Evolutionary conservation across 2,888 invertebrate genomes (phyloP).

Genomic region (Unio delphinus): DNA sequence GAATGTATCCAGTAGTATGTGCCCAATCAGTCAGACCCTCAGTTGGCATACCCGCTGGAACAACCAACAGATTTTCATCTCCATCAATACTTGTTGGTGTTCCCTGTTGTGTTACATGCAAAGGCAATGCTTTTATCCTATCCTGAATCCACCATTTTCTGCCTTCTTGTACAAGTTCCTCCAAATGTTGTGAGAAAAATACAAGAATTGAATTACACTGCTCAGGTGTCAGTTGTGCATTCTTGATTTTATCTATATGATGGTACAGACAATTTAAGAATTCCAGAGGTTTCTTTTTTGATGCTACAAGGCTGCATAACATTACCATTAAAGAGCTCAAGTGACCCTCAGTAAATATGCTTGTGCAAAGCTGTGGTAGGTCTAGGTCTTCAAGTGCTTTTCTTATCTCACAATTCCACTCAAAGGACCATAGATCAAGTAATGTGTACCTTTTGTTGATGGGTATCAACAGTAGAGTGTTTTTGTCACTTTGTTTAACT

Average conservation of each 20-base stretch:
- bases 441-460: too few species aligned
- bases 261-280: conserved; percentile 7
- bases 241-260: conserved; percentile 1
- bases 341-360: too few species aligned
- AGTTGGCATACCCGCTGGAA: conserved; percentile 19
- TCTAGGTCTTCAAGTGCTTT: too few species aligned
- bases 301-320: neutral
- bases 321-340: too few species aligned
- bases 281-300: conserved; percentile 2
- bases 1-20: conserved; percentile 3
- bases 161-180: neutral
- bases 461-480: too few species aligned
- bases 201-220: conserved; percentile 2
- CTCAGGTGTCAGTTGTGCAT: neutral
- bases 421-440: too few species aligned
- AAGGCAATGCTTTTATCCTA: conserved; percentile 7
- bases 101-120: conserved; percentile 8
- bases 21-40: conserved; percentile 28
- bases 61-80: conserved; percentile 12
- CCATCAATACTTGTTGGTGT: conserved; percentile 2
- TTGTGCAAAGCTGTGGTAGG: too few species aligned
- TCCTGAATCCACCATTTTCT: neutral
- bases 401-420: too few species aligned
- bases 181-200: conserved; percentile 2
- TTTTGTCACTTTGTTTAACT: too few species aligned